These are phyloP conservation scores for Pachypeltis micranthus DNA, from an alignment of 1,140 invertebrate genomes.

Conservation along the genomic window DNA sequence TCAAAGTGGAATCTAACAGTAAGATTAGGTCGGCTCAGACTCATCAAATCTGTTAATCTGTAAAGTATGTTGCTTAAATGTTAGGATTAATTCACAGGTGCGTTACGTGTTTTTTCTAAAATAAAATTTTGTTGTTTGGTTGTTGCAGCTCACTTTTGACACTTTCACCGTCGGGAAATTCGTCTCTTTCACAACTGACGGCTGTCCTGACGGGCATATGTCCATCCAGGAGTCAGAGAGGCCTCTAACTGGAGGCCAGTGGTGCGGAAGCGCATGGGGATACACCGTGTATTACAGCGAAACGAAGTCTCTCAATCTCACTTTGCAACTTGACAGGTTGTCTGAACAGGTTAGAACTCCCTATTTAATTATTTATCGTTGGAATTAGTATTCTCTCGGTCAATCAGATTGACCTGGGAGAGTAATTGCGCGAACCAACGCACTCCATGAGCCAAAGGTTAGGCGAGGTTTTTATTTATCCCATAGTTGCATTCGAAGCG, in stretches of 20 bases:
- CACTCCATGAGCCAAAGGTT: too few relatives aligned
- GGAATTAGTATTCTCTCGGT: too few relatives aligned
- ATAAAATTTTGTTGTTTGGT: slow-evolving; percentile 1
- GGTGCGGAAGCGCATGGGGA: slow-evolving; percentile 73
- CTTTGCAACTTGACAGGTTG: slow-evolving; percentile 52
- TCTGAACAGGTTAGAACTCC: slow-evolving; percentile 53
- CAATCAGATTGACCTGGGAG: too few relatives aligned
- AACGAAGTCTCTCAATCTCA: slow-evolving; percentile 61
- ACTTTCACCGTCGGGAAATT: slow-evolving; percentile 76
- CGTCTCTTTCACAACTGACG: slow-evolving; percentile 65
- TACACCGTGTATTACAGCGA: slow-evolving; percentile 78
- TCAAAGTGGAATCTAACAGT: too few relatives aligned
- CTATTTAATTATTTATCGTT: too few relatives aligned
- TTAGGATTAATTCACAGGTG: neutral
- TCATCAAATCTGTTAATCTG: neutral
- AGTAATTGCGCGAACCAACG: too few relatives aligned
- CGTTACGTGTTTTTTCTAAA: neutral
- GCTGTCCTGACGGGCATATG: slow-evolving; percentile 70
- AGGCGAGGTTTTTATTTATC: too few relatives aligned
- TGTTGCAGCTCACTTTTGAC: slow-evolving; percentile 64
- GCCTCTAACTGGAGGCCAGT: slow-evolving; percentile 60
- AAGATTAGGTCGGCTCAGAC: too few relatives aligned
- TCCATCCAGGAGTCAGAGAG: slow-evolving; percentile 58
- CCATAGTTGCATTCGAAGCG: too few relatives aligned
- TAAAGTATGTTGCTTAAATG: neutral